A percentile compares a stretch with the other conserved stretches of the same genome.
These are phyloP conservation scores for Sterna hirundo DNA, from an alignment of 2,113 vertebrate species.

Conservation along the genomic window DNA sequence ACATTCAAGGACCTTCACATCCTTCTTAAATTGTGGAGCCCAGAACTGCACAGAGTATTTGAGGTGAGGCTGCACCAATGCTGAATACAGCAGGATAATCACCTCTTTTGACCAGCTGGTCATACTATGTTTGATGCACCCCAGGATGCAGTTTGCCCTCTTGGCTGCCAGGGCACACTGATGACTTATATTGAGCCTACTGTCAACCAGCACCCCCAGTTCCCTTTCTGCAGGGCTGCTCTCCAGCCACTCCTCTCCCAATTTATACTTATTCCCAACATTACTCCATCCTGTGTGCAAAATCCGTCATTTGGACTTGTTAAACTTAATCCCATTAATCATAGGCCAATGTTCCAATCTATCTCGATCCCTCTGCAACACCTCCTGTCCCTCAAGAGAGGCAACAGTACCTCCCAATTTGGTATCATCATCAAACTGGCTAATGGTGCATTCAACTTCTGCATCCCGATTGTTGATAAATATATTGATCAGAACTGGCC, in stretches of 20 bases:
- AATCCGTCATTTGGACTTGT: accelerated
- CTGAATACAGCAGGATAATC: no score
- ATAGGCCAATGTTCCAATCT: neutral
- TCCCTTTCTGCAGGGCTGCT: neutral
- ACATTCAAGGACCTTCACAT: neutral
- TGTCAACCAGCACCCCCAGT: neutral
- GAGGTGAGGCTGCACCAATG: accelerated
- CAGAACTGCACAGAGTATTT: neutral
- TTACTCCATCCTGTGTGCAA: neutral
- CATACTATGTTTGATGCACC: neutral
- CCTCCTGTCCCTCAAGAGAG: neutral
- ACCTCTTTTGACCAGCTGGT: neutral
- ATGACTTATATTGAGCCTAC: neutral
- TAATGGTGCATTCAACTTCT: neutral
- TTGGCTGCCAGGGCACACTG: neutral
- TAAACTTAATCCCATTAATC: neutral
- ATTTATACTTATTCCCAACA: neutral
- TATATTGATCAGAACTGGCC: neutral
- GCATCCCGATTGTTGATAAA: neutral
- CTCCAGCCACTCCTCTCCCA: neutral
- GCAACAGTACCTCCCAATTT: neutral
- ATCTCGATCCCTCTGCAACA: neutral
- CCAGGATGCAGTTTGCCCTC: neutral
- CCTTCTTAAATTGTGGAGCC: no score
- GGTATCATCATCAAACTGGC: neutral